These are phyloP conservation scores for Paradoxurus hermaphroditus DNA, from an alignment of 2,113 vertebrate species.

Conservation along the genomic window DNA sequence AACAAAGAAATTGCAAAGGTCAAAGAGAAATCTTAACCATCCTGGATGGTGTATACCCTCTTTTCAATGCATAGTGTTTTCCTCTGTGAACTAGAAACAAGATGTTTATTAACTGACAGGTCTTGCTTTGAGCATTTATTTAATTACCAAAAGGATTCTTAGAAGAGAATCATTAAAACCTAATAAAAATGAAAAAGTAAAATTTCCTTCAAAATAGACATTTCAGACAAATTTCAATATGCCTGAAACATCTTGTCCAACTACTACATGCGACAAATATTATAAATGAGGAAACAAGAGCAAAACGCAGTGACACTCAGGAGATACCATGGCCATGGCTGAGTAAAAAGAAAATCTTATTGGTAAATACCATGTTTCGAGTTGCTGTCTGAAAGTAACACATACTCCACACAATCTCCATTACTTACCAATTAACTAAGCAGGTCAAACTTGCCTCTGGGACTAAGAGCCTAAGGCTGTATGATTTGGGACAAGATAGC, in stretches of 20 bases:
- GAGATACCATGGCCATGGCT: background rate
- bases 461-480: background rate
- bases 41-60: background rate
- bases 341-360: background rate
- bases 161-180: background rate
- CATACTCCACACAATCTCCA: background rate
- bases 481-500: background rate
- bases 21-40: background rate
- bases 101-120: background rate
- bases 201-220: background rate
- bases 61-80: background rate
- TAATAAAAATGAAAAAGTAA: background rate
- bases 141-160: background rate
- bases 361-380: background rate
- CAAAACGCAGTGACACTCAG: background rate
- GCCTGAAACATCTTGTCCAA: background rate
- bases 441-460: background rate
- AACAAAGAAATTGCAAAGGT: background rate
- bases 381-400: background rate
- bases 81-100: background rate
- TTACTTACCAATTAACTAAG: slow-evolving; percentile 31
- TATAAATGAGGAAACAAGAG: background rate
- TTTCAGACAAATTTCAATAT: background rate
- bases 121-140: background rate
- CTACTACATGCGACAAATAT: background rate